A percentile compares a stretch with the other conserved stretches of the same genome.
Conservation (phyloP, 2,888 invertebrate genomes). For the Yponomeuta malinellus region DNA sequence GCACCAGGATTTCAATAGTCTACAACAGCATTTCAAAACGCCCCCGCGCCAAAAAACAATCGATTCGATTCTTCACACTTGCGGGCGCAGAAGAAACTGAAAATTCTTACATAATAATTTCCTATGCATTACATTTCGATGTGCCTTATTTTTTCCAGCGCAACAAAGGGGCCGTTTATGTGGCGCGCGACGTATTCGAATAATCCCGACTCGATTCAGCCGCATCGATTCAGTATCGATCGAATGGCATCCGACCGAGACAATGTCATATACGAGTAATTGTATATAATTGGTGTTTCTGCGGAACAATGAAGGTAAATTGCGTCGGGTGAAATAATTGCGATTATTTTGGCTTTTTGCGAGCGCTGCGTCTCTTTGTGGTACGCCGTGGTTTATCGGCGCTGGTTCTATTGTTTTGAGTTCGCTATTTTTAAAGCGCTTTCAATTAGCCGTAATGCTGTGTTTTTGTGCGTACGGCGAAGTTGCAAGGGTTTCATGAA, state of each 20-base stretch:
- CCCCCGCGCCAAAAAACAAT: not conserved
- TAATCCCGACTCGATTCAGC: slow-evolving; percentile 40
- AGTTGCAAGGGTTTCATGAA: not conserved
- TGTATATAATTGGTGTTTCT: slow-evolving; percentile 75
- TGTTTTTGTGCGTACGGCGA: not conserved
- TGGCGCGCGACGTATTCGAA: slow-evolving; percentile 47
- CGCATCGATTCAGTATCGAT: slow-evolving; percentile 63
- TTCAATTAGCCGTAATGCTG: not conserved
- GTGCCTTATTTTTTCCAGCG: slow-evolving; percentile 51
- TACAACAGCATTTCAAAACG: not conserved
- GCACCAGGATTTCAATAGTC: not conserved
- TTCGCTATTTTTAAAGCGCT: not conserved
- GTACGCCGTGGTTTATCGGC: not conserved
- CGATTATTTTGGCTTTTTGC: slow-evolving; percentile 27
- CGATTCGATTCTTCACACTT: slow-evolving; percentile 47
- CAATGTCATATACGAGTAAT: slow-evolving; percentile 73
- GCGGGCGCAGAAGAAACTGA: slow-evolving; percentile 31
- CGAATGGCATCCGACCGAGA: slow-evolving; percentile 47
- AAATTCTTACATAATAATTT: slow-evolving; percentile 36
- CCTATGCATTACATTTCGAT: slow-evolving; percentile 50
- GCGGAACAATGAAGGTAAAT: slow-evolving; percentile 72
- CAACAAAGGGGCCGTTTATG: slow-evolving; percentile 33
- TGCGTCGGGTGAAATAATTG: slow-evolving; percentile 71
- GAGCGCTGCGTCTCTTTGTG: not conserved
- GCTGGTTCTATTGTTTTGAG: slow-evolving; percentile 2